These are phyloP conservation scores for Pecten maximus DNA, from an alignment of 2,888 invertebrate genomes.

Conservation along the genomic window DNA sequence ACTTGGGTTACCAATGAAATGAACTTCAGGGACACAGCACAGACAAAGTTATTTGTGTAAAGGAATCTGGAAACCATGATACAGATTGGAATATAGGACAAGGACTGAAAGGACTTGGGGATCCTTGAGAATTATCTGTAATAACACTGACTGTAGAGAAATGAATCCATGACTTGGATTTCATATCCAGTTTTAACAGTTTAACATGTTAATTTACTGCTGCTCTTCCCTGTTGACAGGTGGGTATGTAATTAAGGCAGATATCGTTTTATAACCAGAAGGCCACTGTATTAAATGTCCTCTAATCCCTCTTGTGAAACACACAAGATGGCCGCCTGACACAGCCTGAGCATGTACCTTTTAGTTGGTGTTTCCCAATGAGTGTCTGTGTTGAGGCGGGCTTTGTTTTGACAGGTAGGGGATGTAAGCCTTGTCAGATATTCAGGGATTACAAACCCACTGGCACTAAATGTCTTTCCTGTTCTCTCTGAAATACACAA, in stretches of 20 bases:
- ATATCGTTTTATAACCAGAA: background rate
- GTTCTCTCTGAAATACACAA: background rate
- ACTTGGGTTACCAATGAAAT: too few species aligned
- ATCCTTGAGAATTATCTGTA: too few species aligned
- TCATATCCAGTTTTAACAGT: background rate
- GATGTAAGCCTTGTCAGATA: constrained; percentile 24
- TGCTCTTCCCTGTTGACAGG: background rate
- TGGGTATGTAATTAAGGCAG: constrained; percentile 9
- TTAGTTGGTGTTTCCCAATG: background rate
- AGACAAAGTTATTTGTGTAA: too few species aligned
- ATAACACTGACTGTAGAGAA: too few species aligned
- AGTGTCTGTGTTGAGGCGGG: background rate
- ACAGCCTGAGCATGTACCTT: background rate
- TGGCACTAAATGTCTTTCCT: constrained; percentile 9
- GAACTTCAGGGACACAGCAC: too few species aligned
- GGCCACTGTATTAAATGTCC: background rate
- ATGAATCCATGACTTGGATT: background rate
- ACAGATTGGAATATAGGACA: too few species aligned
- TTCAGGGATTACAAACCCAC: constrained; percentile 4
- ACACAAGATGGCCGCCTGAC: background rate
- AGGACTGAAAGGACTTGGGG: too few species aligned
- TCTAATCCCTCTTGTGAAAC: background rate
- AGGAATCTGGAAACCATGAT: too few species aligned
- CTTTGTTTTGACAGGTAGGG: constrained; percentile 28
- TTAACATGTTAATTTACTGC: background rate